Conservation (phyloP, 2,113 vertebrate genomes). For the Hiodon alosoides region DNA sequence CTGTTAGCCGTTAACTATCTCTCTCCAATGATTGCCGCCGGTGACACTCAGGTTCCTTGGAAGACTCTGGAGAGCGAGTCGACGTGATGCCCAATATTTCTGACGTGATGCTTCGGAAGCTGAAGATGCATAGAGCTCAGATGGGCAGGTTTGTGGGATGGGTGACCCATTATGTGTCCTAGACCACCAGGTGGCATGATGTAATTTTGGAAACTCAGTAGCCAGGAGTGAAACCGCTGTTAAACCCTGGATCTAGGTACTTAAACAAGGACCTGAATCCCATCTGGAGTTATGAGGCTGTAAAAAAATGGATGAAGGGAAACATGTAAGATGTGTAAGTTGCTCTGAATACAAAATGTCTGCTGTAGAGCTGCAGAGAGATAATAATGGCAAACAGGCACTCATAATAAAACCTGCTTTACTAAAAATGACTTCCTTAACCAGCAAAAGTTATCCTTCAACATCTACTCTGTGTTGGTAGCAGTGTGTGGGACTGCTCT, state of each 20-base stretch:
- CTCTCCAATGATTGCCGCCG: background rate
- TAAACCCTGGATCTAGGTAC: no score
- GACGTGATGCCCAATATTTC: constrained; percentile 92
- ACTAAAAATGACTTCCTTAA: background rate
- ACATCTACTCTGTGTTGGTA: background rate
- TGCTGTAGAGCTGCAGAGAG: no score
- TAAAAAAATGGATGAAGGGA: no score
- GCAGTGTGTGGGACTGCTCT: background rate
- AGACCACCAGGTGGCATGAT: background rate
- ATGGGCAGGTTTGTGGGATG: constrained; percentile 72
- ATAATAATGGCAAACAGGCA: no score
- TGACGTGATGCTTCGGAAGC: constrained; percentile 83
- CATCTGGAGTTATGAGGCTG: no score
- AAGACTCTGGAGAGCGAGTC: constrained; percentile 66
- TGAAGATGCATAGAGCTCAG: constrained; percentile 80
- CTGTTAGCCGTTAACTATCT: no score
- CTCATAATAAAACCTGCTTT: no score
- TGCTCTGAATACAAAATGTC: no score
- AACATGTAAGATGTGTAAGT: no score
- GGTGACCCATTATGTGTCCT: background rate
- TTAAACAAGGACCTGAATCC: no score
- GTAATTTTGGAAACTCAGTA: no score
- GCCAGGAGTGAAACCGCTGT: no score
- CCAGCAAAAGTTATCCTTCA: background rate
- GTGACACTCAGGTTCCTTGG: constrained; percentile 22